phyloP scores from a whole-genome alignment of 2,113 vertebrate species.

The Rhinopithecus roxellana region DNA sequence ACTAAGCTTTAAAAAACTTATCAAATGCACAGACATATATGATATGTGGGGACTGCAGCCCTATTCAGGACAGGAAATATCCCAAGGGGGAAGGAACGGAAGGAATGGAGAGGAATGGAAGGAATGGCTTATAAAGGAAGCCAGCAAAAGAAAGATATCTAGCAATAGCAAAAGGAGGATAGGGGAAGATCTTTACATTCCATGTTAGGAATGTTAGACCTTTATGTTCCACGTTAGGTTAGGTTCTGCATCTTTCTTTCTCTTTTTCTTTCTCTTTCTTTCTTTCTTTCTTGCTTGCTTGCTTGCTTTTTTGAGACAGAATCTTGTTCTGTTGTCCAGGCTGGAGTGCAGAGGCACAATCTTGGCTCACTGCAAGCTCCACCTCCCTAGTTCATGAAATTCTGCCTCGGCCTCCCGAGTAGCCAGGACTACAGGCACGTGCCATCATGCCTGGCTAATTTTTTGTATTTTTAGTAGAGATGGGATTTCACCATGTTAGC shows the following conservation, averaged over 20 bases:
- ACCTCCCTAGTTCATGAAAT: too few species aligned
- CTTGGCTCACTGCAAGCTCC: too few species aligned
- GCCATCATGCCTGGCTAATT: too few species aligned
- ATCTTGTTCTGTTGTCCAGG: too few species aligned
- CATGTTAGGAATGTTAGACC: not conserved
- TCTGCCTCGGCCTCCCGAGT: too few species aligned
- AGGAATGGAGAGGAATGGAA: too few species aligned
- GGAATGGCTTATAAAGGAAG: not conserved
- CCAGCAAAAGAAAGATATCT: not conserved
- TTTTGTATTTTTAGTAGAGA: too few species aligned
- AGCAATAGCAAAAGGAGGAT: rapidly evolving
- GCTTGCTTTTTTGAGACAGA: too few species aligned
- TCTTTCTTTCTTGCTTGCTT: too few species aligned
- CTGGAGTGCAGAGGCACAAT: too few species aligned
- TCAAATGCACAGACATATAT: not conserved
- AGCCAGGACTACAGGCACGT: too few species aligned
- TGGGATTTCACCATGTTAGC: too few species aligned
- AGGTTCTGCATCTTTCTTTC: not conserved
- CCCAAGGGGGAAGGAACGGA: not conserved
- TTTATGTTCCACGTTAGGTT: not conserved
- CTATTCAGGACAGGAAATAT: not conserved
- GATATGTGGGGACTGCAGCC: not conserved
- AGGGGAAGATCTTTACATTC: not conserved
- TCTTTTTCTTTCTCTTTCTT: not conserved
- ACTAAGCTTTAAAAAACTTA: not conserved